Conservation (phyloP, 2,888 invertebrate genomes). For the Macrostomum cliftonense region DNA sequence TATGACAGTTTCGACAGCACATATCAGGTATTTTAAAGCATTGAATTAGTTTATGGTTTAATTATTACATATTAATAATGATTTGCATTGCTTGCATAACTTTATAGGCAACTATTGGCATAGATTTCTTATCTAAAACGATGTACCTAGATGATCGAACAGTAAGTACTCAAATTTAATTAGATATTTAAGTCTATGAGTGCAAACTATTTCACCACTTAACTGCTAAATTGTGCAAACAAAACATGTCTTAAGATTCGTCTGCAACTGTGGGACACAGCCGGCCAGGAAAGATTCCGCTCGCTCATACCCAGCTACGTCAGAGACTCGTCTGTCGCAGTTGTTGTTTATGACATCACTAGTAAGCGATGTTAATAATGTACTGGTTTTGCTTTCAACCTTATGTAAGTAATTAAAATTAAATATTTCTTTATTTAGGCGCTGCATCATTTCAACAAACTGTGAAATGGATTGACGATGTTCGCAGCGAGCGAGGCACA, state of each 20-base stretch:
- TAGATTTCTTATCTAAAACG: constrained; percentile 97
- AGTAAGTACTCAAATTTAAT: constrained; percentile 24
- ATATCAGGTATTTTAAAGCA: constrained; percentile 47
- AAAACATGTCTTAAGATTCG: no score
- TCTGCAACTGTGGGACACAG: constrained; percentile 44
- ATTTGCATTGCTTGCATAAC: no score
- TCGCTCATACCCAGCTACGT: constrained; percentile 95
- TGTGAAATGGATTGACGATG: constrained; percentile 99
- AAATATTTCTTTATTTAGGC: no score
- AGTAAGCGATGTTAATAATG: no score
- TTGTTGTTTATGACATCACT: constrained; percentile 30
- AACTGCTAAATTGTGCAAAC: no score
- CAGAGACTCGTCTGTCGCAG: constrained; percentile 91
- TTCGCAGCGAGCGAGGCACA: constrained; percentile 88
- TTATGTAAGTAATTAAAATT: no score
- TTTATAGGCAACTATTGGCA: constrained; percentile 86
- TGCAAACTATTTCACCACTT: no score
- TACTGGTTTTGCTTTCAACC: no score
- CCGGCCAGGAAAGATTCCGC: constrained; percentile 72
- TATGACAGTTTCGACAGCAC: constrained; percentile 99
- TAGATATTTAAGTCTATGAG: no score
- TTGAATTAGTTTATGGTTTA: no score
- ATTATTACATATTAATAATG: no score
- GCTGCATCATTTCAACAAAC: constrained; percentile 98
- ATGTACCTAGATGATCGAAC: constrained; percentile 99